Base-by-base conservation (phyloP, 2,888 invertebrate genomes). In the Pyrrhosoma nymphula region DNA sequence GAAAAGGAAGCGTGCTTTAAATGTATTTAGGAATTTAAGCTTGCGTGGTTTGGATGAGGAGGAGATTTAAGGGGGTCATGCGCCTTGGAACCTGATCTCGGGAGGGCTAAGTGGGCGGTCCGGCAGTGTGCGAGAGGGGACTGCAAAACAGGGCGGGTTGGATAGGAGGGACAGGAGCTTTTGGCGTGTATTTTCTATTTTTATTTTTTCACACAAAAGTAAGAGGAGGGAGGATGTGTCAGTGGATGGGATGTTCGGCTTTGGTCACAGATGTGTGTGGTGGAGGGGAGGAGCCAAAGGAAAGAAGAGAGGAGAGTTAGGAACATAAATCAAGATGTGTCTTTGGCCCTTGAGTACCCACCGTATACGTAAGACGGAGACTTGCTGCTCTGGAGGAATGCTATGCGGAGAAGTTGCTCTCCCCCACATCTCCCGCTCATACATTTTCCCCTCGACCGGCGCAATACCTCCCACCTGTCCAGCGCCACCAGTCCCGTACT, bases 71-170 rank as follows among this genome's bases (percentile, higher is more conserved):
- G 90, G 56, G 23, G 23, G 91, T 56, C 91, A n/a, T 91, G 69
- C 12, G 23, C n/a, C 69, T 69, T 47, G 47, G 4, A 26, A 69
- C 6, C 69, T 20, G n/a, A 69, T 69, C 69, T 69, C 63, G 63
- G 47, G 47, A 47, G 47, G 91, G 60, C 91, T 63, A 91, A 91
- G 91, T 91, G 91, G 91, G 91, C 91, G 91, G 91, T 91, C 91
- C 63, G 56, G 10, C 69, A 10, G 26, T 23, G 35, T 56, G 60
- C 56, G 90, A 91, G 14, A 60, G 56, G 91, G 26, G 69, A 91
- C 91, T 91, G 91, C 91, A 91, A 91, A 91, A 63, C 63, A 60
- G 91, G 39, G 63, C 39, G 60, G 63, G 30, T 47, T 47, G n/a
- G 91, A 6, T 23, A 63, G 39, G 56, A 35, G 56, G 63, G 35